Conservation (phyloP, 2,888 invertebrate species). For the Ophion ellenae region DNA sequence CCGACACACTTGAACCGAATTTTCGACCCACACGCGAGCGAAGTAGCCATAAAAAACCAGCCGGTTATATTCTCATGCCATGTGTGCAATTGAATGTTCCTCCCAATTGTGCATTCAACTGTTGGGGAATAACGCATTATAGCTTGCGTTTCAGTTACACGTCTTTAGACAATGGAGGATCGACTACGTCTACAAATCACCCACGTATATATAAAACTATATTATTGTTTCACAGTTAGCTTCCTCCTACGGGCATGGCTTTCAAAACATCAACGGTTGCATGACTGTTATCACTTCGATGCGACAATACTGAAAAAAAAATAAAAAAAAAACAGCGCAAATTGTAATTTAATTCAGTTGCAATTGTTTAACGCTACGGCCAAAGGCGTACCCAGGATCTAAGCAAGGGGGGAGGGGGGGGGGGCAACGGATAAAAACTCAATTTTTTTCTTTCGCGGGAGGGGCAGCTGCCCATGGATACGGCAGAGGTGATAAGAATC, state of each 20-base stretch:
- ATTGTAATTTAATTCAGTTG: neutral
- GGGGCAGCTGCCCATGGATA: neutral
- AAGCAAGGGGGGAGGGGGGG: too few species aligned
- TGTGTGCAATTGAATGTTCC: neutral
- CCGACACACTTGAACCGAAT: too few species aligned
- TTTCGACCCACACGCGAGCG: too few species aligned
- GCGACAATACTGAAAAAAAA: neutral
- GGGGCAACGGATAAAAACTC: too few species aligned
- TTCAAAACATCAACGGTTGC: neutral
- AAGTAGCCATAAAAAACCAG: too few species aligned
- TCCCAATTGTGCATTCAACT: neutral
- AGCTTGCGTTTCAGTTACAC: neutral
- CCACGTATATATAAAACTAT: neutral
- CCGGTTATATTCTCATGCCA: too few species aligned
- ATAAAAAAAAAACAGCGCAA: neutral
- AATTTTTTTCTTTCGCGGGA: too few species aligned
- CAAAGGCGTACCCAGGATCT: too few species aligned
- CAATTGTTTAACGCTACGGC: neutral
- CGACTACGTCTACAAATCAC: neutral
- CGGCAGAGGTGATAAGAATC: neutral
- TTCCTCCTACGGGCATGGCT: slow-evolving; percentile 3
- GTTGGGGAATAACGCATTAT: neutral
- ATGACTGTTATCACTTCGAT: neutral
- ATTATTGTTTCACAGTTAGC: neutral
- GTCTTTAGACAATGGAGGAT: neutral